phyloP scores from a whole-genome alignment of 1,140 invertebrate species.

The Eueides isabella region DNA sequence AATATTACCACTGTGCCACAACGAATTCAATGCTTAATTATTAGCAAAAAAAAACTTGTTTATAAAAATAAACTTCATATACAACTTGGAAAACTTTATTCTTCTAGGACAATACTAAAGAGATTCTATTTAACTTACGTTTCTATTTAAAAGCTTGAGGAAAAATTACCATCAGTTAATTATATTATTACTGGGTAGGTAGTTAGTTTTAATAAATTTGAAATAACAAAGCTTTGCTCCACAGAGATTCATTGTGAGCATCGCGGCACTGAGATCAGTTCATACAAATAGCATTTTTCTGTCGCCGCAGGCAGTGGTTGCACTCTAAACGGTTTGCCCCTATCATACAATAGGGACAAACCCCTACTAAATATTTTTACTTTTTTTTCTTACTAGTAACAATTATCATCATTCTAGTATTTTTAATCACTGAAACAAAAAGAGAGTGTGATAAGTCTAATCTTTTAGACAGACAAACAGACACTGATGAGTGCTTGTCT shows the following conservation, averaged over 20 bases:
- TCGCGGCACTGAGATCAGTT: constrained; percentile 19
- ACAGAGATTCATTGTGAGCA: background rate
- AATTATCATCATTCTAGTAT: background rate
- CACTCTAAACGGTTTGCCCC: constrained; percentile 54
- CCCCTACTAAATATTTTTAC: constrained; percentile 25
- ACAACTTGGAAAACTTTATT: background rate
- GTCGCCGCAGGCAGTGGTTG: constrained; percentile 45
- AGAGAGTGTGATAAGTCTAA: no score
- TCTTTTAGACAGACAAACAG: no score
- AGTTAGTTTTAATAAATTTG: constrained; percentile 4
- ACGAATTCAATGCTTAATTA: no score
- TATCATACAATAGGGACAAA: no score
- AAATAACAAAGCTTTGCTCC: constrained; percentile 7
- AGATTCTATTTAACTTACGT: background rate
- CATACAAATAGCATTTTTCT: constrained; percentile 50
- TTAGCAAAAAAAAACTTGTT: no score
- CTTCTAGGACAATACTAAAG: background rate
- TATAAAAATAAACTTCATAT: no score
- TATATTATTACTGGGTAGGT: background rate
- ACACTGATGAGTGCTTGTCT: no score
- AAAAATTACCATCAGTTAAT: background rate
- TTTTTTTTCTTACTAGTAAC: background rate
- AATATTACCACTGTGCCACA: no score
- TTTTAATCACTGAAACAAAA: no score
- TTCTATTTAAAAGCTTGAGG: background rate